Evolutionary conservation across 92 coral and sea anemone genomes (phyloP).

Genomic region (Phenganax subtilis): DNA sequence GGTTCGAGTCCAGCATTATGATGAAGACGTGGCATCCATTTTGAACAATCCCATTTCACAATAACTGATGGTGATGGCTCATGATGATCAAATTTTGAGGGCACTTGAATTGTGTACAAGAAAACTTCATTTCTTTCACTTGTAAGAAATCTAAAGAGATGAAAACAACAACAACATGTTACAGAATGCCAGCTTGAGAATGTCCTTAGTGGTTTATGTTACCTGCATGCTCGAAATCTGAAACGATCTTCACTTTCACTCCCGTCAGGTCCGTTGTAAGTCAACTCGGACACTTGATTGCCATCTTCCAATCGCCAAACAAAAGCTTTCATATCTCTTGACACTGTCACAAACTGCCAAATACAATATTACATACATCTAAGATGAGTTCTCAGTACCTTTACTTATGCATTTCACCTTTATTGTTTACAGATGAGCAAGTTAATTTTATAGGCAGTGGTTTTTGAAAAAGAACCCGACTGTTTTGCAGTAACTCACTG

Average conservation of each 20-base stretch:
- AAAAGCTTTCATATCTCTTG: slow-evolving; percentile 94
- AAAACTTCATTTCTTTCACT: slow-evolving; percentile 64
- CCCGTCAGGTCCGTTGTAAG: slow-evolving; percentile 60
- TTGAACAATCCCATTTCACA: slow-evolving; percentile 91
- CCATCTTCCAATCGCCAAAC: slow-evolving; percentile 94
- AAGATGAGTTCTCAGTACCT: neutral
- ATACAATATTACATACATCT: neutral
- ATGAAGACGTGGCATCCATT: slow-evolving; percentile 85
- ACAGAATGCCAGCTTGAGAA: neutral
- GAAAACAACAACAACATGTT: too few species aligned
- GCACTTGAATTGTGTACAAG: slow-evolving; percentile 87
- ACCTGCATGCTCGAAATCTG: slow-evolving; percentile 98
- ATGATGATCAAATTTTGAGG: slow-evolving; percentile 82
- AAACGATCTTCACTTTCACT: slow-evolving; percentile 73
- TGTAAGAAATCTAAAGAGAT: slow-evolving; percentile 60
- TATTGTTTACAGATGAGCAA: too few species aligned
- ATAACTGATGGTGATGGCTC: slow-evolving; percentile 81
- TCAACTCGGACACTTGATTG: slow-evolving; percentile 83
- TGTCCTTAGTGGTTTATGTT: neutral
- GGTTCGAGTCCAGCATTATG: slow-evolving; percentile 90
- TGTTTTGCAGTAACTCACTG: slow-evolving; percentile 49
- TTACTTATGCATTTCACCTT: too few species aligned
- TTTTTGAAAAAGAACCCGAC: neutral
- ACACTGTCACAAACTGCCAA: slow-evolving; percentile 89
- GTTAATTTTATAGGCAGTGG: neutral